Base-by-base conservation (phyloP, 2,888 invertebrate genomes). In the Phaonia tiefii region DNA sequence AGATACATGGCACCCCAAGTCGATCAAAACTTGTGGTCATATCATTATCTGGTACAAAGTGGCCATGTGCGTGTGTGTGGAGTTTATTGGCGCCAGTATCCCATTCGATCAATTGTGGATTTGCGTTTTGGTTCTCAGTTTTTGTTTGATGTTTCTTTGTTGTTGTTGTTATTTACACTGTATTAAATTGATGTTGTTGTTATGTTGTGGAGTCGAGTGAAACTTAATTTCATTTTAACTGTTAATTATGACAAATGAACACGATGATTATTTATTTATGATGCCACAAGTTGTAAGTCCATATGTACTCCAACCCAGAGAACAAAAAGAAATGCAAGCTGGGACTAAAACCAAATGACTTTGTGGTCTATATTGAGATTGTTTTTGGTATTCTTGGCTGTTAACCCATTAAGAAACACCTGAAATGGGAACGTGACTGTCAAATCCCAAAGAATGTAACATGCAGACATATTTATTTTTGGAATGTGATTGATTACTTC, bases 201-300 rank as follows among this genome's bases (percentile, higher is more conserved):
- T 67, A 51, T 44, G n/a, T 42, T 51, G 60, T 63, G 39, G 25
- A 11, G 74, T 46, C 74, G 65, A 82, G 71, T 76, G 60, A 71
- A 82, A 80, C 80, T 80, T 76, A 80, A 72, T 83, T 83, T 82
- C 74, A 65, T 82, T 82, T 83, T 83, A 82, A 80, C 80, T 78
- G 83, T 83, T 82, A 80, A 82, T 83, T 83, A 80, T 82, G 80
- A 82, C 82, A 83, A 83, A 83, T 82, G 82, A 79, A 75, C 72
- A 79, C 15, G 74, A 76, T 79, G 69, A 76, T 73, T 73, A 79
- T 82, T 79, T 77, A 82, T 49, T 42, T 77, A 42, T 22, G 31
- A 5, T 31, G 8, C 31, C 51, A 31, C 26, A 25, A 37, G 37
- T 17, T 60, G 42, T 42, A 42, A 22, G 37, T 60, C 1, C n/a